A percentile compares a stretch with the other conserved stretches of the same genome.
Conservation (phyloP, 2,113 vertebrate genomes). For the Sturnus vulgaris region DNA sequence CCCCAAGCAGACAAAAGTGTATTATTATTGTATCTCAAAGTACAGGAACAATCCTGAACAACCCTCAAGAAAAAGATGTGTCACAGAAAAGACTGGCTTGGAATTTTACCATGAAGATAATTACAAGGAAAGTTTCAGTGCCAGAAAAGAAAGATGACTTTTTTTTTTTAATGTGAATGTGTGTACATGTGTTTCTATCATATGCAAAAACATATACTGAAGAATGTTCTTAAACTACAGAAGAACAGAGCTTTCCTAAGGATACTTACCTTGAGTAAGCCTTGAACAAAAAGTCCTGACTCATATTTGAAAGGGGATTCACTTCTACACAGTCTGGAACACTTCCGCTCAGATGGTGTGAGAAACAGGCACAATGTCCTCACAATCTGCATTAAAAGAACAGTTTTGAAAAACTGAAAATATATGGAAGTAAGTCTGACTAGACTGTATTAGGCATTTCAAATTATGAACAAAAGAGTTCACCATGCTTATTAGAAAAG, state of each 20-base stretch:
- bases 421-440: background rate
- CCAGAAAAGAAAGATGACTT: background rate
- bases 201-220: background rate
- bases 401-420: background rate
- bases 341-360: constrained; percentile 87
- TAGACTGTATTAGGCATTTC: background rate
- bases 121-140: fast-evolving
- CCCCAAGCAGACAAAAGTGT: background rate
- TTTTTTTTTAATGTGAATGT: background rate
- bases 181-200: fast-evolving
- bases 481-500: background rate
- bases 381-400: constrained; percentile 82
- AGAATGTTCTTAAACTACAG: background rate
- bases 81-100: background rate
- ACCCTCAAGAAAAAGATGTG: background rate
- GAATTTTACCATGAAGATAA: background rate
- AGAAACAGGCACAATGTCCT: constrained; percentile 94
- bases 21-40: background rate
- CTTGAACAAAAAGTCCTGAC: constrained; percentile 95
- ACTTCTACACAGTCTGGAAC: constrained; percentile 88
- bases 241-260: background rate
- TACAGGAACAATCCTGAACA: background rate
- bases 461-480: background rate
- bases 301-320: constrained; percentile 92
- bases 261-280: constrained; percentile 88